phyloP scores from a whole-genome alignment of 1,140 invertebrate genomes.

The Euglossa dilemma region DNA sequence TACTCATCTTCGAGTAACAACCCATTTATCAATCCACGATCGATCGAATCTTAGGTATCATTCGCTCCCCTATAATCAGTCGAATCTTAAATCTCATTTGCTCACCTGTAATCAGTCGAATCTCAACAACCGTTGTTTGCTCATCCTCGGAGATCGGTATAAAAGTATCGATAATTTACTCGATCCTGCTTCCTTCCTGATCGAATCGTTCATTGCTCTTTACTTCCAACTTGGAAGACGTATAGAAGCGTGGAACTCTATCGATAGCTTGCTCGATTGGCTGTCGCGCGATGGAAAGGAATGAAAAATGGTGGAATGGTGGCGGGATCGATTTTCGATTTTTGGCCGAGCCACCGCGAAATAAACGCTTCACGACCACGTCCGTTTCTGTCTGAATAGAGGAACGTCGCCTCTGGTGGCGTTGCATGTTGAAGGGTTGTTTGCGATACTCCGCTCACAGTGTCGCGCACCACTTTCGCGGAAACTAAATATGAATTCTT shows the following conservation, averaged over 20 bases:
- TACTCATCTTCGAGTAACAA: no score
- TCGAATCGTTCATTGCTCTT: not conserved
- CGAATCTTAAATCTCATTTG: no score
- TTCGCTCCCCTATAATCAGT: no score
- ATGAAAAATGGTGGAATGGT: not conserved
- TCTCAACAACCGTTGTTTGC: no score
- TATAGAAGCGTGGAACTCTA: no score
- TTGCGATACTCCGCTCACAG: not conserved
- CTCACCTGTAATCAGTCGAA: no score
- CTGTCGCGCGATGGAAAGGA: not conserved
- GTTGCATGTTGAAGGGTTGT: slow-evolving; percentile 8
- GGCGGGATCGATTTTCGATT: slow-evolving; percentile 14
- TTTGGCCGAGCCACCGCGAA: slow-evolving; percentile 2
- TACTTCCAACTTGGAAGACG: no score
- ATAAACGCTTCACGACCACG: not conserved
- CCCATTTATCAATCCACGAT: no score
- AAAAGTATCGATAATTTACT: no score
- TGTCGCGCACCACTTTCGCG: not conserved
- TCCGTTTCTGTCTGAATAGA: not conserved
- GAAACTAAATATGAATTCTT: slow-evolving; percentile 8
- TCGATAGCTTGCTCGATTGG: not conserved
- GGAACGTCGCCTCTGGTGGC: not conserved
- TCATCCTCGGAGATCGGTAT: no score
- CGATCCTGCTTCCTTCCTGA: not conserved
- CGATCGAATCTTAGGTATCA: no score